Evolutionary conservation across 2,113 vertebrate genomes (phyloP).

Genomic region (Oxyruncus cristatus): DNA sequence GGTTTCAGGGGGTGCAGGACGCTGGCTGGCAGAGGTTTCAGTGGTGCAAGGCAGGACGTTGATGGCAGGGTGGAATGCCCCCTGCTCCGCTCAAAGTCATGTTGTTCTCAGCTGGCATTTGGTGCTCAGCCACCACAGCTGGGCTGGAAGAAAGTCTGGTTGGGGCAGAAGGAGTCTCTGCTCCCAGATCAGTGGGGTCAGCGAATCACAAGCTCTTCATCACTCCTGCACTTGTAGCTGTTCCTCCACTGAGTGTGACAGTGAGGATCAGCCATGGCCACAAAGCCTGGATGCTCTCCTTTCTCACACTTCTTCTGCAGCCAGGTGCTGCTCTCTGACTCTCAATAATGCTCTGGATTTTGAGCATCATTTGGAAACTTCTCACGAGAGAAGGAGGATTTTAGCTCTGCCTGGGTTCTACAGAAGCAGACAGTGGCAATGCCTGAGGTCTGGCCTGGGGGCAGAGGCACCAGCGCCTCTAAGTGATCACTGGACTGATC

Average conservation of each 20-base stretch:
- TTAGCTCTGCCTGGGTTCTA: not conserved
- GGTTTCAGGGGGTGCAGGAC: not conserved
- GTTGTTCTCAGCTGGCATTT: not conserved
- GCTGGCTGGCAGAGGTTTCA: no score
- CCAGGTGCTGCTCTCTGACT: not conserved
- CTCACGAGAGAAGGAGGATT: not conserved
- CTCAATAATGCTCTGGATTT: fast-evolving
- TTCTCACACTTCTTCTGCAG: not conserved
- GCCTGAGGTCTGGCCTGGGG: not conserved
- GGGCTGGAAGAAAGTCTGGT: not conserved
- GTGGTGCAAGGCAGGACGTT: not conserved
- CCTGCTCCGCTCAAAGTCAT: not conserved
- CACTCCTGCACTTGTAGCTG: fast-evolving
- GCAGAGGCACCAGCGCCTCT: fast-evolving
- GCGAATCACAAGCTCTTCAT: not conserved
- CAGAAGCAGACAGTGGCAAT: not conserved
- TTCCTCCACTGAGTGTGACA: not conserved
- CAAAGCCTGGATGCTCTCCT: not conserved
- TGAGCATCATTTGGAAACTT: not conserved
- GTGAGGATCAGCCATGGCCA: not conserved
- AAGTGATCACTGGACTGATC: not conserved
- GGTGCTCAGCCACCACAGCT: not conserved
- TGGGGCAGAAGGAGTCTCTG: not conserved
- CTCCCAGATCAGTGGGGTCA: not conserved
- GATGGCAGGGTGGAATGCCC: not conserved